Evolutionary conservation across 2,888 invertebrate genomes (phyloP).

Genomic region (Cryptus viduatorius): DNA sequence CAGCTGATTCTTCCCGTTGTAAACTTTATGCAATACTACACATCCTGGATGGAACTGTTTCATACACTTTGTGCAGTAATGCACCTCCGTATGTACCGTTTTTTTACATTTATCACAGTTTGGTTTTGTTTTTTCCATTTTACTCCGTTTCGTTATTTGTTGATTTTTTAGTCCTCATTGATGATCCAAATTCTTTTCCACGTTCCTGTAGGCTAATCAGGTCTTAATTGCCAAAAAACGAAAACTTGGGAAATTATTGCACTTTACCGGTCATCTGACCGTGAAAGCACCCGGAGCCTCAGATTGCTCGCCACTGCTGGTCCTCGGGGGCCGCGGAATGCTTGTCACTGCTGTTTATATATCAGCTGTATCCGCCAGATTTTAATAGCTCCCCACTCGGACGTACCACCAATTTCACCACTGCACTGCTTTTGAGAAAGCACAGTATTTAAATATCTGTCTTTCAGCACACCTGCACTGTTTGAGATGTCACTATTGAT

Average conservation of each 20-base stretch:
- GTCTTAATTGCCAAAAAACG: too few relatives aligned
- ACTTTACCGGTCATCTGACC: too few relatives aligned
- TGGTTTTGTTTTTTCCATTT: too few relatives aligned
- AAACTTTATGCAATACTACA: not conserved
- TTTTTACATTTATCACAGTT: slow-evolving; percentile 5
- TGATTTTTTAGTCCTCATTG: too few relatives aligned
- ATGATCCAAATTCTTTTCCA: too few relatives aligned
- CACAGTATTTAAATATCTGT: not conserved
- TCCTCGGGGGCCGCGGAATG: too few relatives aligned
- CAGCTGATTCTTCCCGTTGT: not conserved
- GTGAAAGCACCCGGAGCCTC: too few relatives aligned
- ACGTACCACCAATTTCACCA: not conserved
- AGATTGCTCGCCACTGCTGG: too few relatives aligned
- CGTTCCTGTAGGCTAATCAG: too few relatives aligned
- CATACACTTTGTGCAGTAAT: not conserved
- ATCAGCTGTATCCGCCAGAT: not conserved
- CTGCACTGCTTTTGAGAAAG: not conserved
- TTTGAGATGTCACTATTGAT: too few relatives aligned
- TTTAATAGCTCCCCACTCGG: not conserved
- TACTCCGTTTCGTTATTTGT: too few relatives aligned
- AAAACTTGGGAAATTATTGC: too few relatives aligned
- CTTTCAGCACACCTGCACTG: not conserved
- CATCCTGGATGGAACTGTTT: not conserved
- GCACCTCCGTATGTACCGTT: not conserved
- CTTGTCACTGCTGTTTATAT: not conserved